Evolutionary conservation across 2,113 vertebrate genomes (phyloP), one percentile per base, ranked within the genome.

Genomic region (Ciconia maguari): DNA sequence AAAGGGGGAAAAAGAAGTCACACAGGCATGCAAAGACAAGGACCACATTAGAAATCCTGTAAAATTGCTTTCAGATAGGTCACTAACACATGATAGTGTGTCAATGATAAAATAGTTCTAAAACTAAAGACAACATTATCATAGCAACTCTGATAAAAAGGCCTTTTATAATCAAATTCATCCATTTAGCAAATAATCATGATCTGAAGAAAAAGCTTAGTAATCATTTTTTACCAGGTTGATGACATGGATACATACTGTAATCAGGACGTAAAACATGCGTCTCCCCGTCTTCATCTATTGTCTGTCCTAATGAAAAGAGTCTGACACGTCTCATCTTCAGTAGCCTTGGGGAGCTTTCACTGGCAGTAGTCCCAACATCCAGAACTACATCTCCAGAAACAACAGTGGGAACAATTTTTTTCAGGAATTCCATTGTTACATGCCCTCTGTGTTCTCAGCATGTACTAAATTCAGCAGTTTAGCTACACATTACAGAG

Each of bases 351-450:
- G 99, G 99, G 25, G 98, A 98, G 6, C 97, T 95, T 34, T 99
- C 99, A 57, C 90, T 97, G 62, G 96, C 66, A 20, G 93, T 27
- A 44, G 54, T 95, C 70, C 80, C 96, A 57, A 87, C 93, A 49
- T 99, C 98, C 94, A 89, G 36, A 93, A 96, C 90, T 18, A 95
- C 96, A 52, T 99, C 99, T 90, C 98, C 99, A 29, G 98, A 98
- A 94, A 98, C 95, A 27, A 94, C 96, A 10, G 97, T 81, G 46
- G 99, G 99, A 87, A 99, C 98, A 5, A 99, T 98, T 98, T 98
- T 99, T 97, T 98, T 99, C 61, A 99, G 97, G 97, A 99, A 99
- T 49, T 99, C 99, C 99, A 99, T 99, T 77, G 95, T 97, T 32
- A 64, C 72, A 14, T 42, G 80, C 90, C 71, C 75, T 87, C 87